Base-by-base conservation (phyloP, 2,888 invertebrate species). In the Mystacides longicornis region DNA sequence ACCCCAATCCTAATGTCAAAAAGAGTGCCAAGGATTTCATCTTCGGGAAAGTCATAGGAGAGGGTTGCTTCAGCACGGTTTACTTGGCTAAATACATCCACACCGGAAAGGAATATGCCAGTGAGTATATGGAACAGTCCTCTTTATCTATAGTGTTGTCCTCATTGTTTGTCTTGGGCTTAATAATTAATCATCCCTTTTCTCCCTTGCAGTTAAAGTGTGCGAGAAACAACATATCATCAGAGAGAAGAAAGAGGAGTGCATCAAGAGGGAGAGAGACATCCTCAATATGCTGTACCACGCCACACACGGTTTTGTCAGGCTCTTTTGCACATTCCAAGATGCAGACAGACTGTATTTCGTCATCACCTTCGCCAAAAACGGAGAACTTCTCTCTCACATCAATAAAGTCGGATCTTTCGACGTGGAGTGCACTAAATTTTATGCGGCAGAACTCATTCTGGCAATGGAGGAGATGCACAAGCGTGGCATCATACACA, bases 21-120 rank as follows among this genome's bases (percentile, higher is more conserved):
- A 80, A 86, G 65, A 83, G 84, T 19, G 84, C 93, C 54, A 85
- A 87, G 68, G 96, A 98, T 75, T 98, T 90, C 71, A 87, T 91
- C 66, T 99, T 99, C 76, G 93, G 94, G 56, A 93, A 92, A 77
- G 82, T 90, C 60, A 88, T 99, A 65, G 98, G 98, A 62, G 97
- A 98, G 73, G 98, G 98, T 62, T 95, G 96, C 70, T 99, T 92
- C 72, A 96, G 96, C 66, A 92, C 90, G 58, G 98, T 97, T 52
- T 96, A 92, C 72, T 80, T 94, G 63, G 94, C 93, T 51, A 92
- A 90, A 71, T 95, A 97, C 72, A 87, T 93, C 59, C 87, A 89
- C 69, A 89, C 87, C 54, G 85, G 83, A 66, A 88, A 86, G 67
- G 93, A 96, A 79, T 93, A 87, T 84, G 97, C 97, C 78, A 95